Conservation (phyloP, 1,140 invertebrate species). For the Aphidius gifuensis region DNA sequence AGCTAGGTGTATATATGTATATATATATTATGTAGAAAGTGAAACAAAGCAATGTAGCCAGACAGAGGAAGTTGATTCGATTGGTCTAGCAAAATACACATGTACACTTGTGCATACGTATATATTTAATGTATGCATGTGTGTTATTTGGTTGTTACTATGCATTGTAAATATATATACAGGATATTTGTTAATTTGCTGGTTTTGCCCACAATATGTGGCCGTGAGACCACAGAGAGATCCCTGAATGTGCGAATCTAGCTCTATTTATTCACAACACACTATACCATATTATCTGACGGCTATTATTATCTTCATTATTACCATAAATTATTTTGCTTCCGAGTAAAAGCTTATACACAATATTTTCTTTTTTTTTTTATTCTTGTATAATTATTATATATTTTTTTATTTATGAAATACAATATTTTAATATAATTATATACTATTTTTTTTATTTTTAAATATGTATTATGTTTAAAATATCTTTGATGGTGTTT, state of each 20-base stretch:
- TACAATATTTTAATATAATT: too few species aligned
- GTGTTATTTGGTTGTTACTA: background rate
- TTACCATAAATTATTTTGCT: too few species aligned
- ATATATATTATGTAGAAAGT: background rate
- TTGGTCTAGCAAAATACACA: background rate
- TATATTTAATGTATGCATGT: background rate
- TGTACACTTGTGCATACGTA: background rate
- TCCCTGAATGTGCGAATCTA: conserved; percentile 13
- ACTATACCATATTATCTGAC: too few species aligned
- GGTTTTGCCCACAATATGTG: conserved; percentile 19
- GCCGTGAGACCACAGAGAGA: conserved; percentile 34
- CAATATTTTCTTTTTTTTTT: too few species aligned
- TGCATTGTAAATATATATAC: background rate
- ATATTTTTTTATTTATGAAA: too few species aligned
- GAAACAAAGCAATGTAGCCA: background rate
- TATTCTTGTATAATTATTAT: too few species aligned
- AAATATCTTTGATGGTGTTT: too few species aligned
- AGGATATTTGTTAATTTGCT: conserved; percentile 48
- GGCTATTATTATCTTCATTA: too few species aligned
- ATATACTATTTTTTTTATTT: too few species aligned
- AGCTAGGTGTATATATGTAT: too few species aligned
- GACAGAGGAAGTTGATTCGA: conserved; percentile 1
- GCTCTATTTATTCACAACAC: background rate
- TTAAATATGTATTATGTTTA: too few species aligned
- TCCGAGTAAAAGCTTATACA: too few species aligned